phyloP scores from a whole-genome alignment of 2,113 vertebrate species.

The Corythornis vintsioides region DNA sequence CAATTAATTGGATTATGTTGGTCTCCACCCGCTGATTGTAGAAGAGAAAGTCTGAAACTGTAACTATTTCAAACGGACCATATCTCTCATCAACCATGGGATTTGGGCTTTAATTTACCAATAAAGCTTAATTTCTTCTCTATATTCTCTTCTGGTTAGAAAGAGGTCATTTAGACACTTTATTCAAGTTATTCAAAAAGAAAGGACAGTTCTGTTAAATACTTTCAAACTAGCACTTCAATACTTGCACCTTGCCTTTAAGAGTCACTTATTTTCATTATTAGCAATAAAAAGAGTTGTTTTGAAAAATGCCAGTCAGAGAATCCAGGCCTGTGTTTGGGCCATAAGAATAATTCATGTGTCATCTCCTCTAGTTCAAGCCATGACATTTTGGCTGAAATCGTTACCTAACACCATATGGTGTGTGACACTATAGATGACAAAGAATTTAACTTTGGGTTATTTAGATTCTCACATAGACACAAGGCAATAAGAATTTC shows the following conservation, averaged over 20 bases:
- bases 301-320: background rate
- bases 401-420: fast-evolving
- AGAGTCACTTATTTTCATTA: background rate
- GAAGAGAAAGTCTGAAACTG: slow-evolving; percentile 76
- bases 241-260: slow-evolving; percentile 11
- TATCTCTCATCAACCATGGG: slow-evolving; percentile 76
- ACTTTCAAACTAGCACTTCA: slow-evolving; percentile 1
- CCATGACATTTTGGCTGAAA: background rate
- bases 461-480: background rate
- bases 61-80: slow-evolving; percentile 75
- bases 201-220: slow-evolving; percentile 59
- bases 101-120: slow-evolving; percentile 80
- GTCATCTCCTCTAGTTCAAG: background rate
- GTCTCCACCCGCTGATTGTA: slow-evolving; percentile 75
- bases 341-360: background rate
- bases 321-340: background rate
- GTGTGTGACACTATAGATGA: background rate
- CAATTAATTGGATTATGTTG: slow-evolving; percentile 83
- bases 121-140: slow-evolving; percentile 78
- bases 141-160: slow-evolving; percentile 69
- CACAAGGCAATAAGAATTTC: background rate
- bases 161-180: slow-evolving; percentile 72
- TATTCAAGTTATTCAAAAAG: slow-evolving; percentile 71
- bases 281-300: background rate
- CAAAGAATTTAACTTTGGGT: background rate